Conservation (phyloP, 35 echinoderm and acorn worm genomes). For the Holothuria glaberrima region DNA sequence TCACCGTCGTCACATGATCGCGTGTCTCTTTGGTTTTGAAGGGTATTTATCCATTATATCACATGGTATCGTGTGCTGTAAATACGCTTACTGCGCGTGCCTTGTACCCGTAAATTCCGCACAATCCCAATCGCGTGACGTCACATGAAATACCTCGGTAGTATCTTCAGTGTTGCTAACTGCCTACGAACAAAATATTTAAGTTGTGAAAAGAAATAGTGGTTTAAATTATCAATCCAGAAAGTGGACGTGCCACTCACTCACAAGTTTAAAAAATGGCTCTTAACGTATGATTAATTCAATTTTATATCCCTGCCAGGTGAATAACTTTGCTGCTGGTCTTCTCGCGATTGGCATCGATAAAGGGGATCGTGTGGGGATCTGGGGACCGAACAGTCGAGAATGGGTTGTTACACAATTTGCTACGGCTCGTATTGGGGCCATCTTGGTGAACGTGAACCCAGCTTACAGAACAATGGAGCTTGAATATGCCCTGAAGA, state of each 20-base stretch:
- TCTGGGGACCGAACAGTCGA: conserved; percentile 67
- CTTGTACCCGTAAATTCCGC: too few relatives aligned
- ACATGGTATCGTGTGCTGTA: too few relatives aligned
- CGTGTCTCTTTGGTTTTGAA: too few relatives aligned
- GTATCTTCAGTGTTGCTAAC: too few relatives aligned
- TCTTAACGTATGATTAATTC: background rate
- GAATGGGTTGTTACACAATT: conserved; percentile 70
- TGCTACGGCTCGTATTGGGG: conserved; percentile 61
- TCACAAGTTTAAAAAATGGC: background rate
- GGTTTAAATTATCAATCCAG: background rate
- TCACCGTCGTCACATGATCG: too few relatives aligned
- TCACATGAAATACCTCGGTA: too few relatives aligned
- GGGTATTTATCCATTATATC: too few relatives aligned
- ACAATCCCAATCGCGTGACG: too few relatives aligned
- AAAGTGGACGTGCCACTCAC: background rate
- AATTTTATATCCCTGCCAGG: background rate
- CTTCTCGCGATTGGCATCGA: conserved; percentile 52
- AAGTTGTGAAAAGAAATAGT: too few relatives aligned
- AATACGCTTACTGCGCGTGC: too few relatives aligned
- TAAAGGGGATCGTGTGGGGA: conserved; percentile 66
- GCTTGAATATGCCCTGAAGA: conserved; percentile 60
- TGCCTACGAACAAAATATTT: too few relatives aligned
- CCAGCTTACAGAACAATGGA: conserved; percentile 56
- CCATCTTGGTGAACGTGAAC: conserved; percentile 69
- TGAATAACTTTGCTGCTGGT: conserved; percentile 67